phyloP scores from a whole-genome alignment of 2,113 vertebrate species.

The Pandion haliaetus region DNA sequence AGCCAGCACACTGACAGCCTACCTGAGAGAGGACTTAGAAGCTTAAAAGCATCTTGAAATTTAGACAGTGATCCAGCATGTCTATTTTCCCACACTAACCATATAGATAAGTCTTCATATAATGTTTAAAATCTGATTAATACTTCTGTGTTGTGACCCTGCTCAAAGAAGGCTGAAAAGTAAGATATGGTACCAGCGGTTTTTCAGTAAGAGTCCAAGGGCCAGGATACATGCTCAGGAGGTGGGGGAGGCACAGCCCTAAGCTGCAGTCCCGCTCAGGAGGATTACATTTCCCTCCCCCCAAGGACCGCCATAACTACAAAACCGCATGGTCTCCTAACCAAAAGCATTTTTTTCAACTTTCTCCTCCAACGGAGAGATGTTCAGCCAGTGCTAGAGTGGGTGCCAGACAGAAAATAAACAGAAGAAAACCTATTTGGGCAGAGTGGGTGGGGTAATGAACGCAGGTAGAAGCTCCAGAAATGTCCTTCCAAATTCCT shows the following conservation, averaged over 20 bases:
- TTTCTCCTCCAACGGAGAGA: background rate
- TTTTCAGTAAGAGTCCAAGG: background rate
- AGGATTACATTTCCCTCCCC: background rate
- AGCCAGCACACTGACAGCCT: background rate
- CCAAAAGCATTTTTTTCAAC: background rate
- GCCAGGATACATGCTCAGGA: background rate
- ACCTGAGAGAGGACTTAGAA: background rate
- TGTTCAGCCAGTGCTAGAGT: background rate
- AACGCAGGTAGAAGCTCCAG: background rate
- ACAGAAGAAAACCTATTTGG: background rate
- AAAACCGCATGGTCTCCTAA: background rate
- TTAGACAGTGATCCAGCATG: background rate
- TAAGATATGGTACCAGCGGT: rapidly evolving
- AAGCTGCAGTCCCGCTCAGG: background rate
- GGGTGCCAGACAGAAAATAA: background rate
- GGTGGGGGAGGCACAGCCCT: background rate
- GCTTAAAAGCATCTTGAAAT: background rate
- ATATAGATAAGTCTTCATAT: background rate
- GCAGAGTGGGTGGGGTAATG: background rate
- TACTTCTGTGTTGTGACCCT: background rate
- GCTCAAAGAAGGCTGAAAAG: background rate
- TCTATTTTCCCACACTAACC: background rate
- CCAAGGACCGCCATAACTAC: background rate
- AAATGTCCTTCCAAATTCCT: background rate
- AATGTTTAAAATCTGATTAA: background rate